These are phyloP conservation scores for Troides oblongomaculatus DNA, from an alignment of 2,888 invertebrate species.

Conservation along the genomic window DNA sequence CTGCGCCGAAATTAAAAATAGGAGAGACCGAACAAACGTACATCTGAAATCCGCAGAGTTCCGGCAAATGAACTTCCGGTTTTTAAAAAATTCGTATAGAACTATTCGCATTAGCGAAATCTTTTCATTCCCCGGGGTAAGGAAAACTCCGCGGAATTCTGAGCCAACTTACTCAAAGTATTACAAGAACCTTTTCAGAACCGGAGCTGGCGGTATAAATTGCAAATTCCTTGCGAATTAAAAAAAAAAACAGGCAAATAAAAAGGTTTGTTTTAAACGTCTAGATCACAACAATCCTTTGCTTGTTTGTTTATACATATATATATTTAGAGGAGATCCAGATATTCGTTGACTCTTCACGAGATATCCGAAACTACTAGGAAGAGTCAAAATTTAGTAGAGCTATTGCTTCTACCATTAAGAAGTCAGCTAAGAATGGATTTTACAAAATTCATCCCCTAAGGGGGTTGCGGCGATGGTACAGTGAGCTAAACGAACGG, in stretches of 20 bases:
- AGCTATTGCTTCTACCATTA: too few species aligned
- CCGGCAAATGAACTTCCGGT: slow-evolving; percentile 18
- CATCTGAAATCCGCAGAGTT: slow-evolving; percentile 6
- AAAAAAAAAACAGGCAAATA: slow-evolving; percentile 1
- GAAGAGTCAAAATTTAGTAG: too few species aligned
- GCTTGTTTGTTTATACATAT: background rate
- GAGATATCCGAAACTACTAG: too few species aligned
- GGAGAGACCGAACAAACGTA: slow-evolving; percentile 1
- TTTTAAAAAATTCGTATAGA: slow-evolving; percentile 21
- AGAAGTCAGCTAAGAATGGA: too few species aligned
- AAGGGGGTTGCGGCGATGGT: too few species aligned
- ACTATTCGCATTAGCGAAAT: slow-evolving; percentile 33
- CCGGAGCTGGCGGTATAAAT: slow-evolving; percentile 19
- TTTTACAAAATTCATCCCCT: too few species aligned
- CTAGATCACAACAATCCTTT: background rate
- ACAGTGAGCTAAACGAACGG: too few species aligned
- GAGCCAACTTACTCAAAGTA: slow-evolving; percentile 22
- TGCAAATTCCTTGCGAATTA: slow-evolving; percentile 24
- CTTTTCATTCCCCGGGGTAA: slow-evolving; percentile 30
- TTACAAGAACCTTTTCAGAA: slow-evolving; percentile 23
- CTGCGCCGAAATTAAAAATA: background rate
- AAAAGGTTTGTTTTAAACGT: slow-evolving; percentile 1
- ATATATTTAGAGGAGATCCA: too few species aligned
- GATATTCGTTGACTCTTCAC: too few species aligned
- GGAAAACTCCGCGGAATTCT: slow-evolving; percentile 28